phyloP scores from a whole-genome alignment of 2,797 vertebrate genomes.

The Hydrocynus forskahlii region DNA sequence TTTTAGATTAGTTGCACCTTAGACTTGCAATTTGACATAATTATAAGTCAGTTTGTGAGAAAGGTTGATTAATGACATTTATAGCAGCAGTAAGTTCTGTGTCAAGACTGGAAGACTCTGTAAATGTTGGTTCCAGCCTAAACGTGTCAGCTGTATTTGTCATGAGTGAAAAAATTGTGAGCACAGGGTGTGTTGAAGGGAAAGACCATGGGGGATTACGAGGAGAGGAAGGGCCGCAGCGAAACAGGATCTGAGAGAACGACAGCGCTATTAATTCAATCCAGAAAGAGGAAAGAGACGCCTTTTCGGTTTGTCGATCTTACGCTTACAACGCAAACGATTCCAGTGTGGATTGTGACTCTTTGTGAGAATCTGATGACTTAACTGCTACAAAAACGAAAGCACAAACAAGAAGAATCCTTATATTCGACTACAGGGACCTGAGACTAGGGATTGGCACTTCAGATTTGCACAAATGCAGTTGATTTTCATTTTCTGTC shows the following conservation, averaged over 20 bases:
- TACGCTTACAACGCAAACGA: neutral
- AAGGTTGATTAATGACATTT: neutral
- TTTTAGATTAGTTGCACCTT: too few relatives aligned
- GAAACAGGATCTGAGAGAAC: slow-evolving; percentile 43
- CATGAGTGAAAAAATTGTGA: neutral
- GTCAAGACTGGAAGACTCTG: too few relatives aligned
- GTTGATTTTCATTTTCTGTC: neutral
- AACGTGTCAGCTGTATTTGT: neutral
- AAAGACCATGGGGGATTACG: slow-evolving; percentile 35
- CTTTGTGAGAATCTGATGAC: neutral
- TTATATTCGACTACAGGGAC: neutral
- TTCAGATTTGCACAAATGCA: neutral
- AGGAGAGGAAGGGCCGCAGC: slow-evolving; percentile 6
- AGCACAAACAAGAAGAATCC: neutral
- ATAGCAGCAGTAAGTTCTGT: too few relatives aligned
- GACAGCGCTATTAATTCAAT: slow-evolving; percentile 3
- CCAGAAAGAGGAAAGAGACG: neutral
- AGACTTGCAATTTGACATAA: too few relatives aligned
- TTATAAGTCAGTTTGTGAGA: neutral
- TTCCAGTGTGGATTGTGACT: neutral
- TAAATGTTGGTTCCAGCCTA: neutral
- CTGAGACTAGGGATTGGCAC: neutral
- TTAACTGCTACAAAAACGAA: neutral
- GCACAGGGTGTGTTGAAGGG: slow-evolving; percentile 18
- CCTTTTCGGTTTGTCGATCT: neutral